These are phyloP conservation scores for Bryconaethiops microstoma DNA, from an alignment of 2,797 vertebrate genomes.

Conservation along the genomic window DNA sequence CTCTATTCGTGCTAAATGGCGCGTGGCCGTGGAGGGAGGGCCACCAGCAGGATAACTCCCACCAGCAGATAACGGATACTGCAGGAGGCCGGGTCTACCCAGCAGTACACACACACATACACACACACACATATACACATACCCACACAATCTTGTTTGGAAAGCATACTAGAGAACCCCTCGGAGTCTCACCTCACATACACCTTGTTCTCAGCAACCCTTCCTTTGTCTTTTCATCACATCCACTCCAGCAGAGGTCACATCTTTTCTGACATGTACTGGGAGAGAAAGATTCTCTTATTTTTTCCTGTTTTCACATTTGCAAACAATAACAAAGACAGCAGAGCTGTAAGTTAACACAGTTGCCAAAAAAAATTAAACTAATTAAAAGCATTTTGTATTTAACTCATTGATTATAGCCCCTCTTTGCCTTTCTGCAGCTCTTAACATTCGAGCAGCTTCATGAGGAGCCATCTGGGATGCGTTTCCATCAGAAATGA, in stretches of 20 bases:
- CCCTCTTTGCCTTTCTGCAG: neutral
- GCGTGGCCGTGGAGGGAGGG: slow-evolving; percentile 62
- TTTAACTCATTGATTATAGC: neutral
- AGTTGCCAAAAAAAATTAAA: too few species aligned
- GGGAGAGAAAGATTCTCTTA: too few species aligned
- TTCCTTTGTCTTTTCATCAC: too few species aligned
- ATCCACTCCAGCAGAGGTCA: too few species aligned
- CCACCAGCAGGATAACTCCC: slow-evolving; percentile 43
- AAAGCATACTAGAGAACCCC: too few species aligned
- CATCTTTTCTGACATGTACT: too few species aligned
- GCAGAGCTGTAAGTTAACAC: too few species aligned
- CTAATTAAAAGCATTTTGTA: neutral
- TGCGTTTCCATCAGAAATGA: neutral
- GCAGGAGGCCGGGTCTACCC: slow-evolving; percentile 46
- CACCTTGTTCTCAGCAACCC: too few species aligned
- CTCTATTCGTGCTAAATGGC: slow-evolving; percentile 71
- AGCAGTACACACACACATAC: neutral
- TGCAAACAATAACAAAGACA: too few species aligned
- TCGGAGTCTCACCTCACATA: too few species aligned
- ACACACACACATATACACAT: slow-evolving; percentile 50
- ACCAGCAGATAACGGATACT: slow-evolving; percentile 54
- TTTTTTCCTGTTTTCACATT: too few species aligned
- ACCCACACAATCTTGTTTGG: neutral
- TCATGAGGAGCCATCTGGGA: neutral
- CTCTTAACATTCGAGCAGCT: neutral